phyloP scores from a whole-genome alignment of 2,113 vertebrate species.

The Pleuronectes platessa region DNA sequence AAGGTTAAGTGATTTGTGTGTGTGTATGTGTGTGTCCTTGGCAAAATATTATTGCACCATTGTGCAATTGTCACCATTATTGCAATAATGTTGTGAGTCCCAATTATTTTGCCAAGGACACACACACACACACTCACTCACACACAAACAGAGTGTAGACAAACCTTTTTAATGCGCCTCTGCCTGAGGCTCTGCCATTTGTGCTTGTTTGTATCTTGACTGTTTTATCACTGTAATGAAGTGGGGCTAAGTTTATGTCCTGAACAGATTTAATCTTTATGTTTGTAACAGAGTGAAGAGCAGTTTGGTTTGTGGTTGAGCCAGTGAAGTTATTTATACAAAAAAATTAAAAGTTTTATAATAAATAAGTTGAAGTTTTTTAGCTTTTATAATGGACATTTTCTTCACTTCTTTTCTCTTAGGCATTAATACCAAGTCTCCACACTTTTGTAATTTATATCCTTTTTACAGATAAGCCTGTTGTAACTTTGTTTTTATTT shows the following conservation, averaged over 20 bases:
- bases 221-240: slow-evolving; percentile 46
- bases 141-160: slow-evolving; percentile 16
- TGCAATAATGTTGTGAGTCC: too few relatives aligned
- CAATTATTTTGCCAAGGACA: background rate
- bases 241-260: slow-evolving; percentile 12
- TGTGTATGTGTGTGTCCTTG: too few relatives aligned
- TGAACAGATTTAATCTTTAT: slow-evolving; percentile 24
- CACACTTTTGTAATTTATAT: background rate
- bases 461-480: background rate
- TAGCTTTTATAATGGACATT: background rate
- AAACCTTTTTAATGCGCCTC: slow-evolving; percentile 14
- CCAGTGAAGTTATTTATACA: background rate
- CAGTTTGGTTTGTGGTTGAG: background rate
- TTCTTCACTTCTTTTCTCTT: background rate
- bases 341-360: background rate
- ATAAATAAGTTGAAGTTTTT: background rate
- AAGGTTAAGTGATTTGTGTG: too few relatives aligned
- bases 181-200: slow-evolving; percentile 4
- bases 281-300: background rate
- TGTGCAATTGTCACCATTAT: too few relatives aligned
- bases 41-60: too few relatives aligned
- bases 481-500: too few relatives aligned
- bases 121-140: background rate
- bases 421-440: background rate
- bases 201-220: background rate